Conservation (phyloP, 2,888 invertebrate species). For the Xestia c-nigrum region DNA sequence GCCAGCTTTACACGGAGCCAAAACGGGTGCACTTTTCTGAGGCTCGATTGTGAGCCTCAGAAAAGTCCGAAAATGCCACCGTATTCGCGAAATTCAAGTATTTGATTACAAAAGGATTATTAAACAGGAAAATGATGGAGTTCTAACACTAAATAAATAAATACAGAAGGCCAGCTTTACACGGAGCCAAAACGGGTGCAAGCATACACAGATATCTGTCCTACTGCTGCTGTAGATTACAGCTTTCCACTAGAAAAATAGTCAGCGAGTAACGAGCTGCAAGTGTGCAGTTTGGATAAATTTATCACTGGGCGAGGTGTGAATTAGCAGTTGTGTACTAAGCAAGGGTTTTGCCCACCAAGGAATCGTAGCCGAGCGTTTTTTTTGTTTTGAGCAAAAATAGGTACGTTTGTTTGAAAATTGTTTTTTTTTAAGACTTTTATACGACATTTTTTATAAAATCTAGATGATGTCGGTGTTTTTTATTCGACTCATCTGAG, state of each 20-base stretch:
- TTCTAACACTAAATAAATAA: slow-evolving; percentile 18
- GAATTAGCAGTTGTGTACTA: not conserved
- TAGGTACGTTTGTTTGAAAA: too few species aligned
- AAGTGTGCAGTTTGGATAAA: not conserved
- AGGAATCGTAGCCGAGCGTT: not conserved
- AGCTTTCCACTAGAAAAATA: not conserved
- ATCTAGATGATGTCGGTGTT: too few species aligned
- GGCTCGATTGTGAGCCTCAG: slow-evolving; percentile 17
- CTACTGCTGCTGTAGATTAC: not conserved
- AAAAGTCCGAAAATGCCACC: slow-evolving; percentile 43
- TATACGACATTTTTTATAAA: too few species aligned
- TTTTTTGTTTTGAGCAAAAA: too few species aligned
- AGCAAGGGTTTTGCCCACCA: not conserved
- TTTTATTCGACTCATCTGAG: too few species aligned
- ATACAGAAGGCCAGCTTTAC: not conserved
- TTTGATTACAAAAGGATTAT: slow-evolving; percentile 66
- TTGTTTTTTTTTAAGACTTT: too few species aligned
- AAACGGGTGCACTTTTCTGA: too few species aligned
- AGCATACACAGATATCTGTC: fast-evolving
- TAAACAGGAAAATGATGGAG: slow-evolving; percentile 68
- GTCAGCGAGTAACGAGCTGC: not conserved
- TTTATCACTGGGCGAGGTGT: not conserved
- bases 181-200: not conserved
- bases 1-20: fast-evolving
- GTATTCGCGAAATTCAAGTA: slow-evolving; percentile 54